Percentiles rank a stretch among this genome's conserved stretches.
Evolutionary conservation across 2,797 vertebrate genomes (phyloP).

Genomic region (Mormyrops attenuatus): DNA sequence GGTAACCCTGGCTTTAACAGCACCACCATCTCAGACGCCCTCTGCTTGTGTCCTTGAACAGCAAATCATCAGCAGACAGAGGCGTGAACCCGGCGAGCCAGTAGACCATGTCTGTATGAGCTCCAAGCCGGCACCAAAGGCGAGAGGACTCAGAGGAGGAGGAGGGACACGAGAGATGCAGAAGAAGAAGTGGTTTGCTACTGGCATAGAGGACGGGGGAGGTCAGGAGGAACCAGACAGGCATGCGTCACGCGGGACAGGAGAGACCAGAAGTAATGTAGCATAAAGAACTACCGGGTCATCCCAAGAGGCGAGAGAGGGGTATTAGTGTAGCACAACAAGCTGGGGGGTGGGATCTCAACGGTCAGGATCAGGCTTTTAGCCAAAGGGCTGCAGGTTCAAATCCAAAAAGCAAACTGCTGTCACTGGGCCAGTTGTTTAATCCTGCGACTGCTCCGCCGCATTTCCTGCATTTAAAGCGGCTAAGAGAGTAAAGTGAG

Average conservation of each 20-base stretch:
- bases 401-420: neutral
- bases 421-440: neutral
- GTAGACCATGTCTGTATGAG: neutral
- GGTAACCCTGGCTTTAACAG: neutral
- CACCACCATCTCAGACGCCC: neutral
- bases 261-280: conserved; percentile 1
- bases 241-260: neutral
- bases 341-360: neutral
- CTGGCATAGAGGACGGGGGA: neutral
- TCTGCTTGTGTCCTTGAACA: neutral
- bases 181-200: neutral
- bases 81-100: neutral
- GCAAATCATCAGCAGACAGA: neutral
- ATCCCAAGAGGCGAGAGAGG: neutral
- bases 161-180: neutral
- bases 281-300: neutral
- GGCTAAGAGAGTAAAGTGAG: neutral
- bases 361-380: neutral
- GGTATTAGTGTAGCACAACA: neutral
- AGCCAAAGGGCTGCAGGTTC: conserved; percentile 8
- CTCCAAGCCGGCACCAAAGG: neutral
- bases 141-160: neutral
- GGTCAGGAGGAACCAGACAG: neutral
- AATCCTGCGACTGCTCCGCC: neutral
- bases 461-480: neutral